Conservation (phyloP, 2,797 vertebrate species). For the Gambelia wislizenii region DNA sequence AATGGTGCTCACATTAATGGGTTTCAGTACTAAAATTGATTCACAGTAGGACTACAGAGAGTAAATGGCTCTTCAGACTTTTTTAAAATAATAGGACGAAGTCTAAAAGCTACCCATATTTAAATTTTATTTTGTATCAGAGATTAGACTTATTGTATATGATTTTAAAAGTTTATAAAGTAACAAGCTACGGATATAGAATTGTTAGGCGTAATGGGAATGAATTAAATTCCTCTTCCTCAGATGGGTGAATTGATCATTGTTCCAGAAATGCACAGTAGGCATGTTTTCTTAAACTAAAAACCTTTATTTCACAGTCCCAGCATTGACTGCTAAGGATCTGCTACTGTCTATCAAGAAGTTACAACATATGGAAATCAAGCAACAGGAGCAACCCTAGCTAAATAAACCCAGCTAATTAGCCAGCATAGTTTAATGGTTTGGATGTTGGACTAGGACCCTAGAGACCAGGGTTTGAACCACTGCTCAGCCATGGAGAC, state of each 20-base stretch:
- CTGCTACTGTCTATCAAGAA: neutral
- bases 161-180: neutral
- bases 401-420: neutral
- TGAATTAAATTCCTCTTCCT: neutral
- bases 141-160: neutral
- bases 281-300: neutral
- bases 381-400: neutral
- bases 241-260: neutral
- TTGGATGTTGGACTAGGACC: no score
- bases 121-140: neutral
- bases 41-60: conserved; percentile 5
- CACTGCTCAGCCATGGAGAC: no score
- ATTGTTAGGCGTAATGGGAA: neutral
- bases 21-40: conserved; percentile 24
- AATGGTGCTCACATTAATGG: conserved; percentile 34
- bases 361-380: neutral
- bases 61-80: conserved; percentile 7
- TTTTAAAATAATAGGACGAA: neutral
- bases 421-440: no score
- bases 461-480: no score
- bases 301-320: neutral
- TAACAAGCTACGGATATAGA: neutral
- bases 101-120: neutral
- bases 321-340: neutral
- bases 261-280: neutral